Evolutionary conservation across 2,888 invertebrate genomes (phyloP).

Genomic region (Labia minor): DNA sequence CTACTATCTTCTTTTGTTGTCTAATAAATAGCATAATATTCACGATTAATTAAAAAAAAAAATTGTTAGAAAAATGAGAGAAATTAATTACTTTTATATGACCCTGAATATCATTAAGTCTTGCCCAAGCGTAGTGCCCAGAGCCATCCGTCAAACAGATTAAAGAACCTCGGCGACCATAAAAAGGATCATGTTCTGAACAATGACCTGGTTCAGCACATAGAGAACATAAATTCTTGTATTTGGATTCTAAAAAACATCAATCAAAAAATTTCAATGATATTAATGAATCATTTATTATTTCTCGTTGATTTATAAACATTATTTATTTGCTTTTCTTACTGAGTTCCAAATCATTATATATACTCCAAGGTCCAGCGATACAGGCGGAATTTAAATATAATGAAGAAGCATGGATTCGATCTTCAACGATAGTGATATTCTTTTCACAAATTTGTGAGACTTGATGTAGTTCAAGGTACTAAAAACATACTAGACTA

Average conservation of each 20-base stretch:
- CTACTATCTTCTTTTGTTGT: not conserved
- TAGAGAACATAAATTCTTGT: slow-evolving; percentile 59
- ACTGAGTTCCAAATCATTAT: slow-evolving; percentile 52
- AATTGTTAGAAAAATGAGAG: not conserved
- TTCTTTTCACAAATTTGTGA: slow-evolving; percentile 56
- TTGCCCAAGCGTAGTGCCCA: slow-evolving; percentile 76
- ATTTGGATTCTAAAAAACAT: slow-evolving; percentile 36
- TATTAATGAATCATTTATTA: slow-evolving; percentile 13
- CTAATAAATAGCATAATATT: not conserved
- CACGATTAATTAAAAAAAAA: not conserved
- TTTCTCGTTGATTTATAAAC: not conserved
- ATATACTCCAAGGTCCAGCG: slow-evolving; percentile 72
- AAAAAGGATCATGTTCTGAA: slow-evolving; percentile 59
- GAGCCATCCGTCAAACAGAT: slow-evolving; percentile 64
- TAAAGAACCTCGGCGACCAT: slow-evolving; percentile 71
- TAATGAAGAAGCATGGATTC: slow-evolving; percentile 57
- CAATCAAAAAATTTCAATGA: not conserved
- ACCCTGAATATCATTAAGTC: slow-evolving; percentile 52
- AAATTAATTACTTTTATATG: slow-evolving; percentile 51
- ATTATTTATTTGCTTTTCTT: too few species aligned
- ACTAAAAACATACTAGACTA: slow-evolving; percentile 40
- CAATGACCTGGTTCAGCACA: slow-evolving; percentile 55
- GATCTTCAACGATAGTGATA: slow-evolving; percentile 61
- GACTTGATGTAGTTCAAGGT: slow-evolving; percentile 63
- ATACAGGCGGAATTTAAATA: slow-evolving; percentile 75